Percentiles rank a stretch among this genome's conserved stretches.
phyloP scores from a whole-genome alignment of 2,888 invertebrate species.

The Chrysodeixis includens region DNA sequence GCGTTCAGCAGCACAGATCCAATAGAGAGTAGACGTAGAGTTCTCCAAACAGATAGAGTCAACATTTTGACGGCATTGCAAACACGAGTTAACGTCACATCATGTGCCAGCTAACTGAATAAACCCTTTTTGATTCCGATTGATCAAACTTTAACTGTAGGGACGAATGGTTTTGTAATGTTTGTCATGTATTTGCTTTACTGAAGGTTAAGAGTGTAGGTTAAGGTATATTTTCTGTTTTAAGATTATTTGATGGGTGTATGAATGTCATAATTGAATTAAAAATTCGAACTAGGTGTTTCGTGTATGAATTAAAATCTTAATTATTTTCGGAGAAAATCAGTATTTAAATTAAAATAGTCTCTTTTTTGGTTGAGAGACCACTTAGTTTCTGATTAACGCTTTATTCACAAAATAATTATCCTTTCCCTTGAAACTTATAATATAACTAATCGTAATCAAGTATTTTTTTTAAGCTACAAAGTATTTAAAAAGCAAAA shows the following conservation, averaged over 20 bases:
- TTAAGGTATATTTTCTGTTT: too few relatives aligned
- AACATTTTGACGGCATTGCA: slow-evolving; percentile 3
- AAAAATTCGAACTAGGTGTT: too few relatives aligned
- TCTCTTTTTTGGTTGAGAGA: too few relatives aligned
- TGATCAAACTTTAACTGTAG: neutral
- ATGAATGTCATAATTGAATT: too few relatives aligned
- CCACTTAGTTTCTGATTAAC: neutral
- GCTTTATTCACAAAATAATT: neutral
- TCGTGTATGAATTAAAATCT: too few relatives aligned
- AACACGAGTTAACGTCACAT: slow-evolving; percentile 2
- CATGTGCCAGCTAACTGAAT: neutral
- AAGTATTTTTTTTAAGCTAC: neutral
- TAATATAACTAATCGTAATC: too few relatives aligned
- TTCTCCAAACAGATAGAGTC: slow-evolving; percentile 1
- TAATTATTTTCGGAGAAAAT: too few relatives aligned
- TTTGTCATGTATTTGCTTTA: neutral
- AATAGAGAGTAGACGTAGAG: neutral
- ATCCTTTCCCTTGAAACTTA: neutral
- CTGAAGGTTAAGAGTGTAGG: neutral
- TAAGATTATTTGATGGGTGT: too few relatives aligned
- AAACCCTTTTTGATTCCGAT: slow-evolving; percentile 4
- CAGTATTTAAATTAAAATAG: too few relatives aligned
- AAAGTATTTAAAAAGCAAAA: neutral
- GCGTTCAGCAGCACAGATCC: neutral
- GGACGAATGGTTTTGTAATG: neutral